These are phyloP conservation scores for Aspidapion aeneum DNA, from an alignment of 2,888 invertebrate species.

Conservation along the genomic window DNA sequence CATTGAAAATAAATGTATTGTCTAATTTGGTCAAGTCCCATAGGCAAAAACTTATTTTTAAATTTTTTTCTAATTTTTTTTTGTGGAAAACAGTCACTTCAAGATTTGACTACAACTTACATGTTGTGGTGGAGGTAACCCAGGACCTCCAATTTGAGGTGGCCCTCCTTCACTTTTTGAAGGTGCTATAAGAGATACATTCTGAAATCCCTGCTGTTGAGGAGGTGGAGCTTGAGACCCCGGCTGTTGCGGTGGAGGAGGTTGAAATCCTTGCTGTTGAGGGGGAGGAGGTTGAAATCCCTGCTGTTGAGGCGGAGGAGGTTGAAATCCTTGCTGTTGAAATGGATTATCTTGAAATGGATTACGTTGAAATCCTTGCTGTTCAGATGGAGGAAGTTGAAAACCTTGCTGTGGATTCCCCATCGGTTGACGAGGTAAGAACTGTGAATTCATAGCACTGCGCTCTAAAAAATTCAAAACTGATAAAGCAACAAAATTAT, in stretches of 20 bases:
- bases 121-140: constrained; percentile 14
- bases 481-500: no score
- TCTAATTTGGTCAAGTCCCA: no score
- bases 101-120: constrained; percentile 13
- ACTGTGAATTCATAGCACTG: constrained; percentile 51
- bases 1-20: no score
- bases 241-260: background rate
- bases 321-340: no score
- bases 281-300: no score
- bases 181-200: constrained; percentile 22
- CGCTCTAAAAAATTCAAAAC: background rate
- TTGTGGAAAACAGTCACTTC: no score
- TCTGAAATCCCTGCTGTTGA: constrained; percentile 16
- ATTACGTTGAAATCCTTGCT: no score
- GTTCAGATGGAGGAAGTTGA: constrained; percentile 14
- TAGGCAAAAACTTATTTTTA: background rate
- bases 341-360: no score
- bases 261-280: no score
- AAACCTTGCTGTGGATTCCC: constrained; percentile 30
- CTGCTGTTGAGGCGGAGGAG: background rate
- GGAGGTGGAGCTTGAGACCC: constrained; percentile 16
- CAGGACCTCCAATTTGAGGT: background rate
- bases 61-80: no score
- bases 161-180: constrained; percentile 21
- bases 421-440: constrained; percentile 44